These are phyloP conservation scores for Gymnothorax javanicus DNA, from an alignment of 2,797 vertebrate genomes.

Conservation along the genomic window DNA sequence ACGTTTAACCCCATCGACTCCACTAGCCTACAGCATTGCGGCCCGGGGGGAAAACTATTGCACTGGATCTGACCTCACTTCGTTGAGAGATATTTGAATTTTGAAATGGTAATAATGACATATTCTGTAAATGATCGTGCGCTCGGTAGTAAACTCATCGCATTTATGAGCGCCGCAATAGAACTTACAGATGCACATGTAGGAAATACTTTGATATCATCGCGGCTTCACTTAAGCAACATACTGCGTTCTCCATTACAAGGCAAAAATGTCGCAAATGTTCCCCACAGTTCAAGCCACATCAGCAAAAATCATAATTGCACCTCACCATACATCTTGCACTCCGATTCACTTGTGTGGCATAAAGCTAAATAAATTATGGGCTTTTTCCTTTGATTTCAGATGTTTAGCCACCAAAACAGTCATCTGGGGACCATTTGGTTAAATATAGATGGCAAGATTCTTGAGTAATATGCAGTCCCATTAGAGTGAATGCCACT, in stretches of 20 bases:
- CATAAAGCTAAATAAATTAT: neutral
- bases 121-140: neutral
- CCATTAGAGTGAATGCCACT: neutral
- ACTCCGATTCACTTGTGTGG: neutral
- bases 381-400: neutral
- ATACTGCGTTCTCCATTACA: neutral
- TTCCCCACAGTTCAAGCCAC: neutral
- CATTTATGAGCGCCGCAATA: no score
- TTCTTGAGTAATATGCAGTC: neutral
- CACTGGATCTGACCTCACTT: neutral
- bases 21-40: neutral
- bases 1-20: conserved; percentile 64
- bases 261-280: neutral
- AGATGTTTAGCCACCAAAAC: neutral
- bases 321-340: neutral
- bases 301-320: neutral
- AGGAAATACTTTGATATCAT: neutral
- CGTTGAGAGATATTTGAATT: neutral
- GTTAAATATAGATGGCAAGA: neutral
- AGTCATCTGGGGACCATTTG: neutral
- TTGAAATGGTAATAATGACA: neutral
- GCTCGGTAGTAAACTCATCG: neutral
- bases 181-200: neutral
- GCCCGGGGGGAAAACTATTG: neutral
- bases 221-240: neutral